phyloP scores from a whole-genome alignment of 2,888 invertebrate species.

The Erebia palarica region DNA sequence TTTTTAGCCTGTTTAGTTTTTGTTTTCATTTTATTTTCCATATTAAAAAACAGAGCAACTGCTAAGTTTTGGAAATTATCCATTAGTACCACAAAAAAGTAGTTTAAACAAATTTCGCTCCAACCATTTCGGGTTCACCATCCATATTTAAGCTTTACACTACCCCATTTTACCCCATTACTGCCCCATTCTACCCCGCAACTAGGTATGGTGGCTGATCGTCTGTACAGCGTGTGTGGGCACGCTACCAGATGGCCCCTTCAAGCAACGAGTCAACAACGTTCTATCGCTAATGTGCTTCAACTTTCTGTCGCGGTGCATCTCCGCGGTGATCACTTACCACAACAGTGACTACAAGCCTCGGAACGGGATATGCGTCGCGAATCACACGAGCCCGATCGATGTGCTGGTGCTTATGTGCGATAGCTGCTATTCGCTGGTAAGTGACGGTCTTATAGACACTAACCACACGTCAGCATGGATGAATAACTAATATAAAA shows the following conservation, averaged over 20 bases:
- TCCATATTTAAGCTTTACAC: not conserved
- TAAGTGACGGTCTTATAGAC: conserved; percentile 79
- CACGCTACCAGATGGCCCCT: conserved; percentile 88
- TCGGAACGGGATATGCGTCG: conserved; percentile 94
- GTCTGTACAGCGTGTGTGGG: conserved; percentile 94
- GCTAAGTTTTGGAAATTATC: too few relatives aligned
- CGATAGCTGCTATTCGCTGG: conserved; percentile 98
- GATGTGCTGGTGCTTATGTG: conserved; percentile 98
- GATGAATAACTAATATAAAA: too few relatives aligned
- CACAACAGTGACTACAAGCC: conserved; percentile 93
- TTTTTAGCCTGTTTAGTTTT: too few relatives aligned
- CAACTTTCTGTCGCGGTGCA: conserved; percentile 94
- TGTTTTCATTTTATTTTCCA: too few relatives aligned
- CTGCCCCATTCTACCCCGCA: not conserved
- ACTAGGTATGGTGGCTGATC: conserved; percentile 93
- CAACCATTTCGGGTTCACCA: not conserved
- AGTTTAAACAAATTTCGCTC: not conserved
- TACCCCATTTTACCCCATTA: not conserved
- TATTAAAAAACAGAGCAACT: too few relatives aligned
- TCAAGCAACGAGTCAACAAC: conserved; percentile 91
- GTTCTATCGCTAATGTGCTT: conserved; percentile 94
- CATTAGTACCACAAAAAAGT: too few relatives aligned
- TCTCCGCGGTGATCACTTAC: conserved; percentile 94
- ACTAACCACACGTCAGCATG: not conserved
- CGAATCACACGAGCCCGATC: conserved; percentile 99